phyloP scores from a whole-genome alignment of 2,797 vertebrate species.

The Momotus momota region DNA sequence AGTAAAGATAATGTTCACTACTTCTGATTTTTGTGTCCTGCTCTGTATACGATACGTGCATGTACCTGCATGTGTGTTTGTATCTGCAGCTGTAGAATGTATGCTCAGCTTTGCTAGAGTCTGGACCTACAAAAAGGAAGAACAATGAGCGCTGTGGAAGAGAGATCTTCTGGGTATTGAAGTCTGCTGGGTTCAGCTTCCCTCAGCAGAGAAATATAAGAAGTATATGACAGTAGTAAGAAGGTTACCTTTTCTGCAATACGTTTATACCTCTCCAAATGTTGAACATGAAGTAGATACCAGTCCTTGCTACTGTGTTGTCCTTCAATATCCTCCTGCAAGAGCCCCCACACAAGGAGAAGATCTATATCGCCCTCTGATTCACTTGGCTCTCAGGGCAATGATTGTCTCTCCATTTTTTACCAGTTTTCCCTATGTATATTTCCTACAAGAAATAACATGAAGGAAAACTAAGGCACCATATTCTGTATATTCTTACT shows the following conservation, averaged over 20 bases:
- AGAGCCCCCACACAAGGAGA: neutral
- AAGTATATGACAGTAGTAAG: neutral
- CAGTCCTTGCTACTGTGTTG: neutral
- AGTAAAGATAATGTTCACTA: neutral
- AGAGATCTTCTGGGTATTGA: neutral
- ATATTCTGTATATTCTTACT: neutral
- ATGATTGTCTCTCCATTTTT: neutral
- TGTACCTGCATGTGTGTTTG: neutral
- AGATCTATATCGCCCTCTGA: neutral
- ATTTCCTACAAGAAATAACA: neutral
- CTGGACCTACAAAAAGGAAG: neutral
- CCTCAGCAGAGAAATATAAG: neutral
- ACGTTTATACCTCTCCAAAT: rapidly evolving
- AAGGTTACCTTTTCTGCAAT: neutral
- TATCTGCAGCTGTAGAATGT: neutral
- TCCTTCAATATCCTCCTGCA: neutral
- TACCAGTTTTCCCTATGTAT: neutral
- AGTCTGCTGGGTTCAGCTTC: neutral
- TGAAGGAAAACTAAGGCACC: neutral
- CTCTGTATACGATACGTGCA: rapidly evolving
- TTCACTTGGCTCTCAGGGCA: neutral
- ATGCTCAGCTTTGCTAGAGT: neutral
- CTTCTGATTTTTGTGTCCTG: neutral
- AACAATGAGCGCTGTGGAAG: neutral
- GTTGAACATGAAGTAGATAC: neutral